These are phyloP conservation scores for Drosophila neocordata DNA, from an alignment of 1,140 invertebrate species.

Conservation along the genomic window DNA sequence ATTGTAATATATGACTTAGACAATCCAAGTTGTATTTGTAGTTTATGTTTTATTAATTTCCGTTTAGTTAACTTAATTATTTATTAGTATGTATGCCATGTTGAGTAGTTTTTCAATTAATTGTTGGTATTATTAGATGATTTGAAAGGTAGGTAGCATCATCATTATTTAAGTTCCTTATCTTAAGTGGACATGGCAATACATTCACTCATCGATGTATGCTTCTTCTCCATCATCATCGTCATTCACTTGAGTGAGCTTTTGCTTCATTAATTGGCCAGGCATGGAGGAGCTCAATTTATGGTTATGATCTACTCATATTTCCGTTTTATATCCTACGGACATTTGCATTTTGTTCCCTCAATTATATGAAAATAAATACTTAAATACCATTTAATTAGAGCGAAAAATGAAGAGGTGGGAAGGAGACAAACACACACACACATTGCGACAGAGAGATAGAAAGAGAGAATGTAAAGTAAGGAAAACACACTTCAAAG, in stretches of 20 bases:
- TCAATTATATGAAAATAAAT: slow-evolving; percentile 67
- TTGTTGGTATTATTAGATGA: not conserved
- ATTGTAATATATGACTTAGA: no score
- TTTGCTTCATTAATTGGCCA: slow-evolving; percentile 50
- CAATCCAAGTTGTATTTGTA: no score
- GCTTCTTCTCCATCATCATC: not conserved
- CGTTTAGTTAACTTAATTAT: not conserved
- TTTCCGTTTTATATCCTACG: slow-evolving; percentile 29
- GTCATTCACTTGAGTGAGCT: slow-evolving; percentile 21
- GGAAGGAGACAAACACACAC: no score
- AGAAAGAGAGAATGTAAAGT: not conserved
- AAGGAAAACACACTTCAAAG: slow-evolving; percentile 54
- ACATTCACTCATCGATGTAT: not conserved
- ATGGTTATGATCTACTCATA: slow-evolving; percentile 24
- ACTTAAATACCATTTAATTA: slow-evolving; percentile 67
- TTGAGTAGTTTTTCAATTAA: slow-evolving; percentile 5
- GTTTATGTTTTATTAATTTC: not conserved
- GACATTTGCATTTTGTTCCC: slow-evolving; percentile 36
- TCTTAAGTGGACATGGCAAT: not conserved
- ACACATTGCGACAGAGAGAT: no score
- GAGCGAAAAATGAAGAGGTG: slow-evolving; percentile 29
- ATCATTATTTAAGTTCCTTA: not conserved
- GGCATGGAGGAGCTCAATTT: slow-evolving; percentile 29
- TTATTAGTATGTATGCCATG: slow-evolving; percentile 5
- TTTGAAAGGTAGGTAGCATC: not conserved